phyloP scores from a whole-genome alignment of 2,113 vertebrate genomes.

The Plotosus lineatus region DNA sequence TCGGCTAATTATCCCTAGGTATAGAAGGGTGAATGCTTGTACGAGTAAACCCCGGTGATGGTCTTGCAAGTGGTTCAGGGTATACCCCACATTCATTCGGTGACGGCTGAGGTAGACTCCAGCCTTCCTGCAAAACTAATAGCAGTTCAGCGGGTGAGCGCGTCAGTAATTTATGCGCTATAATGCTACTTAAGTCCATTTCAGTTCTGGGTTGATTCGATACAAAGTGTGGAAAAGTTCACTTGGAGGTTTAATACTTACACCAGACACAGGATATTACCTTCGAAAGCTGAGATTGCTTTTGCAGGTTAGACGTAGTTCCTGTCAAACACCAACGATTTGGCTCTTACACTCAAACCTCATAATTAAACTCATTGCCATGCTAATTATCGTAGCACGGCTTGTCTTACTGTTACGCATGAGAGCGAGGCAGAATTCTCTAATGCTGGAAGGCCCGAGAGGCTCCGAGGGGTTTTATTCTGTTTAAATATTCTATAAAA shows the following conservation, averaged over 20 bases:
- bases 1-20: too few relatives aligned
- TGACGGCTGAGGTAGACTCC: too few relatives aligned
- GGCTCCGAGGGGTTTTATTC: background rate
- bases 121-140: too few relatives aligned
- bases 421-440: background rate
- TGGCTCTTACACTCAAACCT: background rate
- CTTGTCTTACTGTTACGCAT: background rate
- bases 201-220: background rate
- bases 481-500: background rate
- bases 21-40: too few relatives aligned
- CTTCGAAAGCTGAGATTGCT: background rate
- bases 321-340: background rate
- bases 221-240: background rate
- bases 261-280: background rate
- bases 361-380: constrained; percentile 13
- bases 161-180: background rate
- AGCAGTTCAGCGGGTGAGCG: too few relatives aligned
- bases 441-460: background rate
- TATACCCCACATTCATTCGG: too few relatives aligned
- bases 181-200: background rate
- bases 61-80: too few relatives aligned
- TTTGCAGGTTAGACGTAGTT: background rate
- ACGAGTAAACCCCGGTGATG: too few relatives aligned
- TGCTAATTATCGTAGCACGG: constrained; percentile 20
- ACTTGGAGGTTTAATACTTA: background rate